Conservation (phyloP, 2,888 invertebrate species). For the Rotaria socialis region DNA sequence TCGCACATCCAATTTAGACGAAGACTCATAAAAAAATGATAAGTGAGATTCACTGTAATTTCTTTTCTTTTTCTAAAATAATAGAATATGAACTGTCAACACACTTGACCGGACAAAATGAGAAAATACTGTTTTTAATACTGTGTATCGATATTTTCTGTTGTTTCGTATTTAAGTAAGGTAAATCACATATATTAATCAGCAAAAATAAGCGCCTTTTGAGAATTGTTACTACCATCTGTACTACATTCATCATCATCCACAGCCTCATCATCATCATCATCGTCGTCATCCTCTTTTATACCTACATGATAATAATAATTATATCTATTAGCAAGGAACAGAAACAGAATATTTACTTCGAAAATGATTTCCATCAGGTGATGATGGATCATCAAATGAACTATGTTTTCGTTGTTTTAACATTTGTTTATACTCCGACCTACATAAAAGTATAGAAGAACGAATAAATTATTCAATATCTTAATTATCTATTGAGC, state of each 20-base stretch:
- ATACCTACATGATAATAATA: neutral
- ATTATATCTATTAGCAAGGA: neutral
- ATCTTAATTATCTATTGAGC: neutral
- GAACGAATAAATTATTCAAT: neutral
- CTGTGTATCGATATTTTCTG: neutral
- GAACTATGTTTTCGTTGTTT: slow-evolving; percentile 27
- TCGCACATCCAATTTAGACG: neutral
- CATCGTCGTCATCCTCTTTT: neutral
- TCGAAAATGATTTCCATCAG: neutral
- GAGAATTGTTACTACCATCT: slow-evolving; percentile 6
- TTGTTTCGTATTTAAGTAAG: neutral
- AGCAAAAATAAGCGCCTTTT: slow-evolving; percentile 25
- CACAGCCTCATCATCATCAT: neutral
- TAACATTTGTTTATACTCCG: slow-evolving; percentile 19
- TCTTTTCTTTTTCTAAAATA: neutral
- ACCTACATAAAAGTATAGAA: neutral
- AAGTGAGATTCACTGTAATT: slow-evolving; percentile 22
- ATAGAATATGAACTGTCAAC: neutral
- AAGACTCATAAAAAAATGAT: neutral
- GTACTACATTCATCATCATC: slow-evolving; percentile 32
- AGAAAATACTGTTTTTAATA: slow-evolving; percentile 1
- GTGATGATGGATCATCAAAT: neutral
- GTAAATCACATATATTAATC: neutral
- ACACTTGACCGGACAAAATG: neutral
- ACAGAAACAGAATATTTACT: neutral